phyloP scores from a whole-genome alignment of 2,797 vertebrate genomes.

The Tapera naevia region DNA sequence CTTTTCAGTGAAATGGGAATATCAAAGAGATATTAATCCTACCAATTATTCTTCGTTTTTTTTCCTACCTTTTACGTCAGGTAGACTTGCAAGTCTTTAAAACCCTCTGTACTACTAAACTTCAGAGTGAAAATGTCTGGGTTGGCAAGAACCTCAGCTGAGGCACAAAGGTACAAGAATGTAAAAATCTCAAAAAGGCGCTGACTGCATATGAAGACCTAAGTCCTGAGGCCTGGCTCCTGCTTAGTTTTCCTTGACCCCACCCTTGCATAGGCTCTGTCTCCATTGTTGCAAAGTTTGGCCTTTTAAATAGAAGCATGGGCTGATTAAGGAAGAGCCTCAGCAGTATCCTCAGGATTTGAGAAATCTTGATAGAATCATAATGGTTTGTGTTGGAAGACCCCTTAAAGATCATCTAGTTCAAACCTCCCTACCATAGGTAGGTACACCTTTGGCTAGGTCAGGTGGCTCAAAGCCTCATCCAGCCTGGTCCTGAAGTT shows the following conservation, averaged over 20 bases:
- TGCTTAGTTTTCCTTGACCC: neutral
- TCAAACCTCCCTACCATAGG: too few relatives aligned
- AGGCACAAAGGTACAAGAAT: neutral
- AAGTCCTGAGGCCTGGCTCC: neutral
- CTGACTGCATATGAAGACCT: fast-evolving
- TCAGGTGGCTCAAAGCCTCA: too few relatives aligned
- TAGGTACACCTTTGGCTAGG: too few relatives aligned
- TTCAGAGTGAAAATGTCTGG: neutral
- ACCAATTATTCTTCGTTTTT: neutral
- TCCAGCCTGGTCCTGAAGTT: neutral
- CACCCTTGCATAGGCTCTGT: neutral
- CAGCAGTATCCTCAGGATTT: fast-evolving
- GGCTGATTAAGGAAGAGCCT: neutral
- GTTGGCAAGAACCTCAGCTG: neutral
- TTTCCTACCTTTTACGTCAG: neutral
- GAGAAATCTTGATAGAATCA: neutral
- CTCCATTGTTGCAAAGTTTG: neutral
- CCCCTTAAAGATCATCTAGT: too few relatives aligned
- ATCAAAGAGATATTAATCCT: neutral
- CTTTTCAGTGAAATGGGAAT: neutral
- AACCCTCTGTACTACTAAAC: neutral
- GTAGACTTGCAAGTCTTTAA: neutral
- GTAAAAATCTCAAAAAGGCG: neutral
- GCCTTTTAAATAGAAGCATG: neutral
- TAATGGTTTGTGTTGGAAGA: too few relatives aligned